Evolutionary conservation across 2,888 invertebrate species (phyloP), one percentile per base, ranked within the genome.

Genomic region (Lasioglossum marginatum): DNA sequence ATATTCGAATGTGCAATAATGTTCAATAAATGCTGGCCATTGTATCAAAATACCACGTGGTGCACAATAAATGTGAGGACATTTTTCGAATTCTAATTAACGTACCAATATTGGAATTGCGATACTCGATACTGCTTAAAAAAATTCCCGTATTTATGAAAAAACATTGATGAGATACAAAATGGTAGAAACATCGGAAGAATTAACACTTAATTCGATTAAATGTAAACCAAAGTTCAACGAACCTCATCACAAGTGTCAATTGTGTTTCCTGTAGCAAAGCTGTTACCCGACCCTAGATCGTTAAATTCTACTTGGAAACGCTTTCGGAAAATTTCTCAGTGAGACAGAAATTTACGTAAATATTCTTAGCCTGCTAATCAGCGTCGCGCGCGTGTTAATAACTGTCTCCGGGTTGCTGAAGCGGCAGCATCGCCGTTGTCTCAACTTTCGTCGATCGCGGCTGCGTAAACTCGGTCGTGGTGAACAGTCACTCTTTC

Each of bases 321-420:
- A 27, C 63, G 63, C 19, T 31, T 63, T 31, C 63, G 16, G 27
- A 63, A 63, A 63, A 63, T 63, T 63, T 63, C 31, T 16, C 31
- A 6, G 63, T 27, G 63, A 63, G 19, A 63, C 63, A 27, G 63
- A 63, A 31, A 63, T 63, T 63, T 63, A 16, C 27, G 31, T 31
- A 63, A 63, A 63, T 16, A 63, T 63, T 31, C 63, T 31, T 31
- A 31, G 63, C 31, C 31, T 8, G 16, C 31, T 63, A 63, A 63
- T 63, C 63, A 63, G 31, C 63, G 63, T 63, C 63, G 63, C 63
- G 63, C 31, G 63, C 63, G 63, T 31, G 31, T 63, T 63, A 63
- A 63, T 63, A 63, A 63, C 63, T 63, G 63, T 63, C 31, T 31
- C 63, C 31, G 63, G 16, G 31, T 63, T 63, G 63, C 31, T 63